Percentiles rank a stretch among this genome's conserved stretches.
phyloP scores from a whole-genome alignment of 2,888 invertebrate genomes.

The Cantharis lateralis region DNA sequence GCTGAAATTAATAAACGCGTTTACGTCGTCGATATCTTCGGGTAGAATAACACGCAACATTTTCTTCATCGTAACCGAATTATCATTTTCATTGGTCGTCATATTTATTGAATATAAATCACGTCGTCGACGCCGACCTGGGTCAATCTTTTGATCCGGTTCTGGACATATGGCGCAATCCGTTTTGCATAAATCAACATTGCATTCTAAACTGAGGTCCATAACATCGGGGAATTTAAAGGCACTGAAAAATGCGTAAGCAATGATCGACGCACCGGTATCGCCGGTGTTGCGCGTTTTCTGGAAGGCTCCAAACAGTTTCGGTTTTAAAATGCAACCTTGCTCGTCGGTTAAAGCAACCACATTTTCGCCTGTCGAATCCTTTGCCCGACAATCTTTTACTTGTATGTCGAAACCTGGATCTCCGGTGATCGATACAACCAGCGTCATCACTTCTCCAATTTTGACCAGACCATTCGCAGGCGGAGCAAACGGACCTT shows the following conservation, averaged over 20 bases:
- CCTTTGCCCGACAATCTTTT: constrained; percentile 76
- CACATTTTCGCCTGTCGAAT: constrained; percentile 67
- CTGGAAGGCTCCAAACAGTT: constrained; percentile 81
- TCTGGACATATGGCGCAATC: constrained; percentile 76
- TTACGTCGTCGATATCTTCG: constrained; percentile 63
- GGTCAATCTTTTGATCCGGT: constrained; percentile 64
- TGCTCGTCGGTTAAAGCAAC: constrained; percentile 74
- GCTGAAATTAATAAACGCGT: constrained; percentile 47
- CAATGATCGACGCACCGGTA: constrained; percentile 74
- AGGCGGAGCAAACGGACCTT: constrained; percentile 76
- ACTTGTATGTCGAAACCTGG: constrained; percentile 80
- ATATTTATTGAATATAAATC: constrained; percentile 59
- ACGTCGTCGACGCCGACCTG: constrained; percentile 55
- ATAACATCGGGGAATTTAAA: constrained; percentile 86
- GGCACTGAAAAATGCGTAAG: constrained; percentile 79
- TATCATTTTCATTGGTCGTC: constrained; percentile 55
- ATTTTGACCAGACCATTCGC: constrained; percentile 80
- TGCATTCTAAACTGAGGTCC: constrained; percentile 81
- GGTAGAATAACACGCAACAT: constrained; percentile 70
- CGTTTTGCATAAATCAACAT: constrained; percentile 80
- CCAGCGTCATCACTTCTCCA: constrained; percentile 80
- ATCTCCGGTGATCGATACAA: constrained; percentile 79
- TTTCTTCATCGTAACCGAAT: constrained; percentile 68
- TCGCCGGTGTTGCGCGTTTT: constrained; percentile 76
- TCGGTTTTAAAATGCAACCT: constrained; percentile 79